Percentiles rank a stretch among this genome's conserved stretches.
phyloP scores from a whole-genome alignment of 2,113 vertebrate species.

The Pogona vitticeps region DNA sequence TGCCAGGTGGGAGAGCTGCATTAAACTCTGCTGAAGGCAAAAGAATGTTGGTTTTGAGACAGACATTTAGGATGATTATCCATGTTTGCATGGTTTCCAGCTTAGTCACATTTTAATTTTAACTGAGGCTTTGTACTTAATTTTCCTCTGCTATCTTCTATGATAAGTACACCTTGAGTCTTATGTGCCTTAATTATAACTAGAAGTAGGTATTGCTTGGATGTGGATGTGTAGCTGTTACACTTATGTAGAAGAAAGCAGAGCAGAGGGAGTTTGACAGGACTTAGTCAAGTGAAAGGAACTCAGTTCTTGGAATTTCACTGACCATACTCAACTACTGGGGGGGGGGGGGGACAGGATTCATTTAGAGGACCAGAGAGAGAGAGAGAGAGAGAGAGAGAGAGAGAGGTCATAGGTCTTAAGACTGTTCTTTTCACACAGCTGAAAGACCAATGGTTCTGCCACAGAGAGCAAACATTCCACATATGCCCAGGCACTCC shows the following conservation, averaged over 20 bases:
- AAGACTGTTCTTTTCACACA: neutral
- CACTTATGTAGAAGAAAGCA: neutral
- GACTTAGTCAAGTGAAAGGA: neutral
- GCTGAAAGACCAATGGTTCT: neutral
- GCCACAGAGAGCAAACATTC: neutral
- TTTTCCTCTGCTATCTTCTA: neutral
- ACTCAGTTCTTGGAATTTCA: neutral
- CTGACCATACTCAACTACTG: neutral
- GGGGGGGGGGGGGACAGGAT: too few relatives aligned
- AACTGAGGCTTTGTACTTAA: neutral
- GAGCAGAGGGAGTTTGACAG: neutral
- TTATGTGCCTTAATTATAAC: neutral
- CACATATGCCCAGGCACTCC: neutral
- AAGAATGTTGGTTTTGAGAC: neutral
- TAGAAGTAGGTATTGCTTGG: neutral
- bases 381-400: neutral
- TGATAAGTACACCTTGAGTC: neutral
- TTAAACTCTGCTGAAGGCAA: neutral
- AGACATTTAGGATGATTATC: neutral
- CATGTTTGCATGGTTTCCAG: neutral
- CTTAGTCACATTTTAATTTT: conserved; percentile 1
- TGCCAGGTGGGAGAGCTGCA: neutral
- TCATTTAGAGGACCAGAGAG: neutral
- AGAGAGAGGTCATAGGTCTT: neutral
- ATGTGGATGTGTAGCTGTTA: neutral